Evolutionary conservation across 2,113 vertebrate genomes (phyloP), one percentile per base, ranked within the genome.

Genomic region (Pavo muticus): DNA sequence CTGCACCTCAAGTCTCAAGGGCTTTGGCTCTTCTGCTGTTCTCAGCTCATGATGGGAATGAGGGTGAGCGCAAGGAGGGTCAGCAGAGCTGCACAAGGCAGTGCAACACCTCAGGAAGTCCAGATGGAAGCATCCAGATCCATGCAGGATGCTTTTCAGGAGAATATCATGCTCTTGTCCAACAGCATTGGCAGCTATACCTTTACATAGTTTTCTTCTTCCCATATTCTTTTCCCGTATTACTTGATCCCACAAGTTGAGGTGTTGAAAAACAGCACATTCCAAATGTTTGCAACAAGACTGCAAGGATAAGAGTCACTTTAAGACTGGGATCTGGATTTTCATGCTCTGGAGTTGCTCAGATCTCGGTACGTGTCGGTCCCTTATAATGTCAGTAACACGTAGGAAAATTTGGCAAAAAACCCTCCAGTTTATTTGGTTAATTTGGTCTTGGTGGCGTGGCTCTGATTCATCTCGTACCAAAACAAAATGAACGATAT

Each of bases 281-380:
- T 37, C 39, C 35, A 35, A 73, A 15, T 15, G 23, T 47, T 40
- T 39, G 59, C 60, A 48, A n/a, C 29, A 32, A 19, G 24, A 16
- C 44, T 30, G 52, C 39, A 37, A 69, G 67, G 52, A 61, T 44
- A 29, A 19, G 84, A 19, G 84, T 44, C 60, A 19, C 45, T 68
- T 29, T 21, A 30, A 70, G 64, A 14, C 2, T 29, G 14, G 63
- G 10, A n/a, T 6, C 4, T 11, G 10, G 59, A 63, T 71, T 84
- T 68, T 59, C 59, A n/a, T 23, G 25, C 15, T 9, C 44, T 30
- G 70, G 67, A 73, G 40, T 14, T 27, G 40, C 24, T 42, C 27
- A 8, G 32, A 9, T 35, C 65, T 16, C 21, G 25, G 30, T 21
- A 67, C 1, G 0, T 2, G 5, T 40, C 1, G 1, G 12, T 42